Conservation (phyloP, 2,113 vertebrate genomes). For the Melanerpes aurifrons region DNA sequence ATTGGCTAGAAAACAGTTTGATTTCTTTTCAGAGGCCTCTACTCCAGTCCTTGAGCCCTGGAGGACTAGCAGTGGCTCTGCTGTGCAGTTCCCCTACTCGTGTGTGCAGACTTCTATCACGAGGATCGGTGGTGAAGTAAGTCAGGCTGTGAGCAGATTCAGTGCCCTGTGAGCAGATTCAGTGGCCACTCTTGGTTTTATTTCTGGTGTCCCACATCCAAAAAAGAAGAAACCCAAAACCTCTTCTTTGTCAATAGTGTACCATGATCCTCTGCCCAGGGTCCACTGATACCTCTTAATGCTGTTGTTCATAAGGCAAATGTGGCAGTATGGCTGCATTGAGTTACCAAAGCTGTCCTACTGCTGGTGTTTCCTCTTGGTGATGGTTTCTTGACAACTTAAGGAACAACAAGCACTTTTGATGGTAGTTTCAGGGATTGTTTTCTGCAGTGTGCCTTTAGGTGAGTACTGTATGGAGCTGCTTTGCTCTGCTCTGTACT, state of each 20-base stretch:
- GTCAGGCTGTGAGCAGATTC: background rate
- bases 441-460: background rate
- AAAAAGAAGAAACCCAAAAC: no score
- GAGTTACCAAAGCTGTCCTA: background rate
- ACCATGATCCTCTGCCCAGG: background rate
- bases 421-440: background rate
- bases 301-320: background rate
- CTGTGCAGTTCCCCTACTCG: slow-evolving; percentile 79
- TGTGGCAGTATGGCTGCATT: background rate
- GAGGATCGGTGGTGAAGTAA: slow-evolving; percentile 82
- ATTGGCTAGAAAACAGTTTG: background rate
- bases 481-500: background rate
- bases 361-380: background rate
- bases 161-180: background rate
- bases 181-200: background rate
- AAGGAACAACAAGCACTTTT: background rate
- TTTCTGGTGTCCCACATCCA: no score
- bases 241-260: background rate
- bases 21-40: slow-evolving; percentile 72
- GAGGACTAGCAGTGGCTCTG: slow-evolving; percentile 71
- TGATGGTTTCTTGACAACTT: background rate
- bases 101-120: slow-evolving; percentile 85
- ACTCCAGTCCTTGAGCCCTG: slow-evolving; percentile 78
- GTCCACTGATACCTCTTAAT: background rate
- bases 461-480: background rate